These are phyloP conservation scores for Drosophila cardini DNA, from an alignment of 1,140 invertebrate genomes.

Conservation along the genomic window DNA sequence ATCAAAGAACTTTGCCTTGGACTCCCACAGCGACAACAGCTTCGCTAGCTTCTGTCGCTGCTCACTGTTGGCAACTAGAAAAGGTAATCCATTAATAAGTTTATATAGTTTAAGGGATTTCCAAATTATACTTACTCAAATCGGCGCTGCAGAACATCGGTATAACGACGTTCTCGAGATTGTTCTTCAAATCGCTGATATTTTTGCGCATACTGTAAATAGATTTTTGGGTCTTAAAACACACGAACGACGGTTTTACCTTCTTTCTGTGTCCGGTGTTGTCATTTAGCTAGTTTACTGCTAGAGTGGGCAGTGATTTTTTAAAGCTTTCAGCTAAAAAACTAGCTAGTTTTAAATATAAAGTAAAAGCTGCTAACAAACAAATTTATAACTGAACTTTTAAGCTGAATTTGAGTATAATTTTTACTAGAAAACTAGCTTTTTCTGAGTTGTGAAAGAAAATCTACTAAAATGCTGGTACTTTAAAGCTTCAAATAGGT, in stretches of 20 bases:
- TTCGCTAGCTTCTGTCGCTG: conserved; percentile 96
- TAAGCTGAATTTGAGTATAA: too few species aligned
- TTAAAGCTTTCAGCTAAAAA: too few species aligned
- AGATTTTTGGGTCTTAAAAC: conserved; percentile 59
- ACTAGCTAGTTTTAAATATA: too few species aligned
- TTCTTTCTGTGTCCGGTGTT: neutral
- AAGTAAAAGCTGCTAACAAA: too few species aligned
- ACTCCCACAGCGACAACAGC: conserved; percentile 96
- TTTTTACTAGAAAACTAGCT: too few species aligned
- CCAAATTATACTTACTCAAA: conserved; percentile 86
- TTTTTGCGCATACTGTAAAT: conserved; percentile 94
- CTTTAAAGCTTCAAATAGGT: too few species aligned
- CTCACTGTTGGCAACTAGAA: conserved; percentile 92
- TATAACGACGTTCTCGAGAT: conserved; percentile 96
- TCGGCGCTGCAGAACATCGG: conserved; percentile 98
- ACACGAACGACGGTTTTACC: neutral
- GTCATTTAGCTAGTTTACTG: neutral
- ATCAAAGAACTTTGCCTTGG: conserved; percentile 97
- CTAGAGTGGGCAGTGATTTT: too few species aligned
- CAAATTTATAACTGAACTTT: too few species aligned
- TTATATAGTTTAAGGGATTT: neutral
- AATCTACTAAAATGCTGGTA: too few species aligned
- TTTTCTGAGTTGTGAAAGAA: too few species aligned
- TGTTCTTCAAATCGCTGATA: conserved; percentile 95
- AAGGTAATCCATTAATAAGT: neutral